Conservation (phyloP, 2,113 vertebrate species). For the Microcebus lehilahytsara region DNA sequence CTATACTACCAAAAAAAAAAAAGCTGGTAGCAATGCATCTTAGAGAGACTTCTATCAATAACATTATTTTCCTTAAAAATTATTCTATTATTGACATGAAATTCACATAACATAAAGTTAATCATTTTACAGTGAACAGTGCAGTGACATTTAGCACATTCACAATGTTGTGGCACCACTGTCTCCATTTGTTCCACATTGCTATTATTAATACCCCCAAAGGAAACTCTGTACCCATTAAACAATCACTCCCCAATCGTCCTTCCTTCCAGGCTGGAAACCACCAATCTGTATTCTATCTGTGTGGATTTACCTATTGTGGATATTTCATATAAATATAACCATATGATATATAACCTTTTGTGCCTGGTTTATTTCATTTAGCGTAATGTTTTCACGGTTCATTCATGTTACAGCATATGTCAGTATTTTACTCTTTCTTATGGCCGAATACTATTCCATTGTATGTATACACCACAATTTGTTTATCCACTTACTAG, state of each 20-base stretch:
- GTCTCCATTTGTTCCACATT: not conserved
- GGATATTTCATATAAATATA: not conserved
- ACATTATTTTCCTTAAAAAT: not conserved
- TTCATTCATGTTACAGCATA: rapidly evolving
- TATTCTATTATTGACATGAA: not conserved
- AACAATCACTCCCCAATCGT: not conserved
- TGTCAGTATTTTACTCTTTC: not conserved
- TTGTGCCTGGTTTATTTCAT: not conserved
- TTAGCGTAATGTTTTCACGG: not conserved
- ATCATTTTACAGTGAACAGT: not conserved
- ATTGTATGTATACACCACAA: rapidly evolving
- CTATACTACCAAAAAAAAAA: not conserved
- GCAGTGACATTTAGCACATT: not conserved
- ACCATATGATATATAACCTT: not conserved
- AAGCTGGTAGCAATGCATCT: not conserved
- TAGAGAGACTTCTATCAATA: not conserved
- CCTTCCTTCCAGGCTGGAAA: not conserved
- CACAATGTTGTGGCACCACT: rapidly evolving
- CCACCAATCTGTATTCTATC: not conserved
- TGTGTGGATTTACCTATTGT: not conserved
- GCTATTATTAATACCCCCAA: too few relatives aligned
- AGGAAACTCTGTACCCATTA: not conserved
- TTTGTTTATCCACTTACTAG: not conserved
- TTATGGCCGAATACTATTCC: not conserved
- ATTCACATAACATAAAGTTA: not conserved